Evolutionary conservation across 2,888 invertebrate species (phyloP).

Genomic region (Nomada ruficornis): DNA sequence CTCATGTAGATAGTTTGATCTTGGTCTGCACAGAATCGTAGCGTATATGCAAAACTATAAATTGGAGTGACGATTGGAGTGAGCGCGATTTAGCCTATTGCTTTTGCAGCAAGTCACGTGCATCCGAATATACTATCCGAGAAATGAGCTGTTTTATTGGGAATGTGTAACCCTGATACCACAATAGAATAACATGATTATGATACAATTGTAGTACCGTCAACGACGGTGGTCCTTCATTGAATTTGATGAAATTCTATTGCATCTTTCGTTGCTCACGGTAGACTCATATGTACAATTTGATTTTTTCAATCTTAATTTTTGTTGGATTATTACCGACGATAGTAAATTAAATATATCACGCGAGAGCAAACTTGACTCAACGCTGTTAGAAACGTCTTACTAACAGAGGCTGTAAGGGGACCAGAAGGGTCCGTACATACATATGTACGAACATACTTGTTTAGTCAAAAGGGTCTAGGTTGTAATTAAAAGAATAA

Average conservation of each 20-base stretch:
- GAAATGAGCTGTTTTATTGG: constrained; percentile 20
- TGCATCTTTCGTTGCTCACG: too few species aligned
- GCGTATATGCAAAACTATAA: constrained; percentile 50
- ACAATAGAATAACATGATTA: not conserved
- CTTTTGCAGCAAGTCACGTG: constrained; percentile 53
- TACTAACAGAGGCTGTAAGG: too few species aligned
- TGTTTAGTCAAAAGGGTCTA: too few species aligned
- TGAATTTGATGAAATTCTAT: not conserved
- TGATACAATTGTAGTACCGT: not conserved
- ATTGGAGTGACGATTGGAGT: constrained; percentile 52
- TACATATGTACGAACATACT: too few species aligned
- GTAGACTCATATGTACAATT: too few species aligned
- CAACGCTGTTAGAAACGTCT: too few species aligned
- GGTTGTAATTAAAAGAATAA: too few species aligned
- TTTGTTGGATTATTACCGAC: too few species aligned
- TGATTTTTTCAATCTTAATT: too few species aligned
- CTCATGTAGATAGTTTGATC: constrained; percentile 28
- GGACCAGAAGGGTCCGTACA: too few species aligned
- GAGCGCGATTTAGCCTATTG: constrained; percentile 51
- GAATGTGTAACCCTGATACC: not conserved
- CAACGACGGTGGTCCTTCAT: not conserved
- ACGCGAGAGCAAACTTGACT: too few species aligned
- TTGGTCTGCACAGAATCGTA: constrained; percentile 14
- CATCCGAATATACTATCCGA: constrained; percentile 23
- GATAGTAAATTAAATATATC: too few species aligned